Evolutionary conservation across 2,888 invertebrate species (phyloP), one percentile per base, ranked within the genome.

Genomic region (Oxycera nigricornis): DNA sequence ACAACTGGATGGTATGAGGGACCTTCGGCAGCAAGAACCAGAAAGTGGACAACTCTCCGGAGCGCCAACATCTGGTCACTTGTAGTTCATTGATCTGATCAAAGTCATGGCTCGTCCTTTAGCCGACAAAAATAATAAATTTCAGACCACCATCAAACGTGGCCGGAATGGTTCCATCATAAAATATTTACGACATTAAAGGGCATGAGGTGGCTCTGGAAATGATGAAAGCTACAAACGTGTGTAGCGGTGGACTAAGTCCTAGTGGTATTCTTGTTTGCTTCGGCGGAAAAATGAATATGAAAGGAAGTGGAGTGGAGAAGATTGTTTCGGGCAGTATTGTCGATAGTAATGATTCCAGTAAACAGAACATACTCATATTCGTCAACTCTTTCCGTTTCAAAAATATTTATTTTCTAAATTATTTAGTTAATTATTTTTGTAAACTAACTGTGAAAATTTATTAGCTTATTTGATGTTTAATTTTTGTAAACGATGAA

Each of bases 151-250:
- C 52, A 52, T 30, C 52, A 52, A 70, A 70, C 52, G 52, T 55
- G 55, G 52, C 52, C 70, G 31, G 55, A 31, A n/a, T 31, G 2
- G 31, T 52, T 52, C 7, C 20, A 70, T 55, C 70, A 55, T 70
- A 70, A 70, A 70, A 70, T 70, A 52, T 70, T 70, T 70, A 70
- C 17, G 55, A 31, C 41, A 31, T 30, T 35, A 59, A 57, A 20
- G 39, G 72, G 17, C 31, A 41, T 41, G 31, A 11, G 26, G 30
- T 6, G 17, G 6, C 20, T 7, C 35, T 3, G 0, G 2, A 20
- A 61, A 30, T 26, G 20, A 17, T 17, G 17, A 61, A 61, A 28
- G 61, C 14, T 30, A 31, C 31, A 61, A 20, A 46, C 17, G 46
- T 46, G n/a, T 46, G 17, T 17, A 3, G 17, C 6, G 3, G 17